Percentiles rank a stretch among this genome's conserved stretches.
Conservation (phyloP, 2,797 vertebrate species). For the Serranus cabrilla region DNA sequence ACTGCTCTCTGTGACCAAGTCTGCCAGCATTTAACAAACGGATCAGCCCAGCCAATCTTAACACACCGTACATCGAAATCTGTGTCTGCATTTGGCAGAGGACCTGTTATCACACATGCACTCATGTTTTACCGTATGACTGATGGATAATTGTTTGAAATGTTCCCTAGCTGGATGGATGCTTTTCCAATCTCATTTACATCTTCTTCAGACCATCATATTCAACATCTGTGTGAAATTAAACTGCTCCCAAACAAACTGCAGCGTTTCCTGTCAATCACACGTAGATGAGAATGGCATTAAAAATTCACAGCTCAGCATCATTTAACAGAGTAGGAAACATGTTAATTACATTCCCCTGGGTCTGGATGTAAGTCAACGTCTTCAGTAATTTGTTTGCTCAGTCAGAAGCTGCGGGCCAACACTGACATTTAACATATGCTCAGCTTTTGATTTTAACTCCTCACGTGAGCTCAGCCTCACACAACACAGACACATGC, state of each 20-base stretch:
- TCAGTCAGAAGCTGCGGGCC: slow-evolving; percentile 24
- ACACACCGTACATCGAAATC: not conserved
- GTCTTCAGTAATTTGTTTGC: slow-evolving; percentile 51
- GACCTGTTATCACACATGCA: slow-evolving; percentile 1
- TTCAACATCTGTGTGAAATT: slow-evolving; percentile 61
- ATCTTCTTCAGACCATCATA: slow-evolving; percentile 16
- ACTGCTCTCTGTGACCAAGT: slow-evolving; percentile 26
- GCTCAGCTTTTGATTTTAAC: slow-evolving; percentile 44
- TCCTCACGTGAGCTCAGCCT: slow-evolving; percentile 50
- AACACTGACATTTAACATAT: slow-evolving; percentile 60
- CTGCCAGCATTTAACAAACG: not conserved
- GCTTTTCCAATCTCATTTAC: slow-evolving; percentile 3
- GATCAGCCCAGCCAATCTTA: slow-evolving; percentile 1
- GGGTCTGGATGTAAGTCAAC: slow-evolving; percentile 46
- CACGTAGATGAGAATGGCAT: slow-evolving; percentile 23
- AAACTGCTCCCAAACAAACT: slow-evolving; percentile 52
- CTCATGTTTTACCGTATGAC: slow-evolving; percentile 4
- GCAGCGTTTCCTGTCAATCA: slow-evolving; percentile 39
- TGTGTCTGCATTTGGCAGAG: not conserved
- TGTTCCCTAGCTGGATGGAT: slow-evolving; percentile 23
- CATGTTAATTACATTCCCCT: slow-evolving; percentile 33
- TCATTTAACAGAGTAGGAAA: slow-evolving; percentile 21
- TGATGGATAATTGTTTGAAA: slow-evolving; percentile 20
- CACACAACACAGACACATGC: slow-evolving; percentile 62
- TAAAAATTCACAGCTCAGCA: slow-evolving; percentile 27